Percentiles rank a stretch among this genome's conserved stretches.
These are phyloP conservation scores for Heliocidaris tuberculata DNA, from an alignment of 35 echinoderm and acorn worm genomes.

Conservation along the genomic window DNA sequence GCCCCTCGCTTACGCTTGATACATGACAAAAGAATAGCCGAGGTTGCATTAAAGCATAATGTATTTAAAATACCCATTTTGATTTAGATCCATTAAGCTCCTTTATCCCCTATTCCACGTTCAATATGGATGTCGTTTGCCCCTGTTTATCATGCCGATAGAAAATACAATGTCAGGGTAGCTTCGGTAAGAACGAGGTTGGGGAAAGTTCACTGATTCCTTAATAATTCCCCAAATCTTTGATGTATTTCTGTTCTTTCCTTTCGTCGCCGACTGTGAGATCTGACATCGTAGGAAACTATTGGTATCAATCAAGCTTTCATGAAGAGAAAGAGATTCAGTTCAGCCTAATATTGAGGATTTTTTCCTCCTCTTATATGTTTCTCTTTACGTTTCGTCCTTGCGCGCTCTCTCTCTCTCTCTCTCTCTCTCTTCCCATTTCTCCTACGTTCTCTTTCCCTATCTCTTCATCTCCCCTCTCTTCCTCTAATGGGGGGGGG, in stretches of 20 bases:
- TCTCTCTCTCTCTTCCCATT: neutral
- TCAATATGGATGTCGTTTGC: neutral
- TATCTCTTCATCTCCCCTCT: neutral
- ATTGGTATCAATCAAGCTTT: neutral
- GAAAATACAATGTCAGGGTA: neutral
- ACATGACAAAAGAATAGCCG: neutral
- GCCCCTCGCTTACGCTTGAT: neutral
- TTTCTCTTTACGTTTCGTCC: too few relatives aligned
- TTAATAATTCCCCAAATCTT: neutral
- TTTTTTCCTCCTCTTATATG: neutral
- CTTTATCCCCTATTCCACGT: constrained; percentile 1
- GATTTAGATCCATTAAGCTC: neutral
- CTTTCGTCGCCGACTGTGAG: neutral
- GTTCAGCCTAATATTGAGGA: too few relatives aligned
- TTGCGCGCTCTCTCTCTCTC: too few relatives aligned
- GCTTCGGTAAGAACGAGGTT: neutral
- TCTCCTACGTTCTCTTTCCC: neutral
- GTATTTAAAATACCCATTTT: constrained; percentile 14
- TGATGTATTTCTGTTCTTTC: neutral
- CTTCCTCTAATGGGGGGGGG: neutral
- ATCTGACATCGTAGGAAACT: neutral
- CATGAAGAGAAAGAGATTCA: too few relatives aligned
- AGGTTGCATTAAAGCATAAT: neutral
- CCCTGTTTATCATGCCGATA: neutral
- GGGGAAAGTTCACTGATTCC: neutral